Evolutionary conservation across 1,140 invertebrate species (phyloP).

Genomic region (Mercenaria mercenaria): DNA sequence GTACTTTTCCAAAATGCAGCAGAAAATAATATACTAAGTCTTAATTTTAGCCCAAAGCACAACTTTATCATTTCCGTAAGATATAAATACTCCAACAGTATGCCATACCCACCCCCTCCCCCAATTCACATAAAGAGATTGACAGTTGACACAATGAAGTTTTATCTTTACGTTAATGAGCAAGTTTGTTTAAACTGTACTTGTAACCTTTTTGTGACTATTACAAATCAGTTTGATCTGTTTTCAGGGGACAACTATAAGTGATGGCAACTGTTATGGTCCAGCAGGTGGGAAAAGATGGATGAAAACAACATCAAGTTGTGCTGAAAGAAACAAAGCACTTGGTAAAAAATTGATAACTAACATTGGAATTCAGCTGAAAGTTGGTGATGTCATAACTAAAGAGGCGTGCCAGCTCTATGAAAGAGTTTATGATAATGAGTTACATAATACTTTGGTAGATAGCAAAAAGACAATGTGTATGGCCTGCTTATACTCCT

Average conservation of each 20-base stretch:
- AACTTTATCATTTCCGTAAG: too few relatives aligned
- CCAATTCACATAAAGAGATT: too few relatives aligned
- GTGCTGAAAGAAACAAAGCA: not conserved
- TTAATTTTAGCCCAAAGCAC: too few relatives aligned
- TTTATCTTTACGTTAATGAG: too few relatives aligned
- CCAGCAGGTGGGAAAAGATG: not conserved
- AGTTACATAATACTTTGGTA: not conserved
- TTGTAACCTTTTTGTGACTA: too few relatives aligned
- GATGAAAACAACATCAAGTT: not conserved
- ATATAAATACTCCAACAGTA: too few relatives aligned
- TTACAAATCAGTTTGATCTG: too few relatives aligned
- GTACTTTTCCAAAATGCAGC: too few relatives aligned
- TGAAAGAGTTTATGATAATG: not conserved
- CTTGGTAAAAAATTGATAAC: not conserved
- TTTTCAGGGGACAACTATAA: not conserved
- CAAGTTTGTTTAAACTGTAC: too few relatives aligned
- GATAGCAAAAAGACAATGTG: conserved; percentile 15
- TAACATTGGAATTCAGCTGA: not conserved
- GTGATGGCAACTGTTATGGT: not conserved
- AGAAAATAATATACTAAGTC: too few relatives aligned
- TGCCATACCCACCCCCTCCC: too few relatives aligned
- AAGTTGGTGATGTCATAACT: not conserved
- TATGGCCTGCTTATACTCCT: not conserved
- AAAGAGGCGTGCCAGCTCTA: not conserved
- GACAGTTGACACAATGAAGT: too few relatives aligned